These are phyloP conservation scores for Manis crassicaudata DNA, from an alignment of 2,797 vertebrate genomes.

Conservation along the genomic window DNA sequence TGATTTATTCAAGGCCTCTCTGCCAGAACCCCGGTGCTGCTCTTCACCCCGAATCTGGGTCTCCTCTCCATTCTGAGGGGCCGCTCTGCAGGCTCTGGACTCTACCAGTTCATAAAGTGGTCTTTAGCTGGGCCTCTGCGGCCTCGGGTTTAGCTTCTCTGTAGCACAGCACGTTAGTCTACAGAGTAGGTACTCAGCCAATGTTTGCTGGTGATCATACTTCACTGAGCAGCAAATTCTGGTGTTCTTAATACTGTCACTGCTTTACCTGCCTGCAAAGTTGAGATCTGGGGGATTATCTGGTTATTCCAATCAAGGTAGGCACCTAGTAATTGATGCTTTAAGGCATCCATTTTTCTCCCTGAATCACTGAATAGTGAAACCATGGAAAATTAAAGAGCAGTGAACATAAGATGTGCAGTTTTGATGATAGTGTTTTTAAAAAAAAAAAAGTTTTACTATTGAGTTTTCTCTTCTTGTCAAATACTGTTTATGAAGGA, in stretches of 20 bases:
- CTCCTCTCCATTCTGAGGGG: background rate
- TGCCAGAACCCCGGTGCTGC: background rate
- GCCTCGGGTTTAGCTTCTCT: background rate
- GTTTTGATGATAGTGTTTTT: constrained; percentile 18
- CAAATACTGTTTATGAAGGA: constrained; percentile 12
- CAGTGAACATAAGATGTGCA: background rate
- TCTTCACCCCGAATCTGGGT: background rate
- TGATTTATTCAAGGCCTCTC: background rate
- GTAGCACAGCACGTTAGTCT: background rate
- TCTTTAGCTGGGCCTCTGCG: background rate
- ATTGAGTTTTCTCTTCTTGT: background rate
- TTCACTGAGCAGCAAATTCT: background rate
- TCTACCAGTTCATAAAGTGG: background rate
- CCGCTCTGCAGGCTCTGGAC: background rate
- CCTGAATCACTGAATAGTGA: background rate
- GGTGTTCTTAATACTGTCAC: background rate
- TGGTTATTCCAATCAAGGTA: background rate
- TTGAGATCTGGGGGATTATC: background rate
- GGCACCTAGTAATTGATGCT: background rate
- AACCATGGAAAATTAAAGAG: constrained; percentile 27
- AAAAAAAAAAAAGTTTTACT: background rate
- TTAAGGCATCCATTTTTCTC: background rate
- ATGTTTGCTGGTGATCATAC: background rate
- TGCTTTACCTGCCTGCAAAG: background rate
- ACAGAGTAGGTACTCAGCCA: background rate